Conservation (phyloP, 2,888 invertebrate genomes). For the Ctena decussata region DNA sequence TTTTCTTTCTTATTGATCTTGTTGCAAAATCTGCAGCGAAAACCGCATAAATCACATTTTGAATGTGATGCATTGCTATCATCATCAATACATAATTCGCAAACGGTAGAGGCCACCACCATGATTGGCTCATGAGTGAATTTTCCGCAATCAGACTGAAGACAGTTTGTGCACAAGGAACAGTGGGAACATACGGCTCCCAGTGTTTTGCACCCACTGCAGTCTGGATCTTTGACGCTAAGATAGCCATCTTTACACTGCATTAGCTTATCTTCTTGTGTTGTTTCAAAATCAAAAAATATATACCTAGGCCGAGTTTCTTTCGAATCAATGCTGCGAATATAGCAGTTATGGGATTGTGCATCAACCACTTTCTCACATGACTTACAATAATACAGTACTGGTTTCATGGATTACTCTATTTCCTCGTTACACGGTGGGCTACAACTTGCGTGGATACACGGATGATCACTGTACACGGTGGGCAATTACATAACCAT, state of each 20-base stretch:
- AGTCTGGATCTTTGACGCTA: background rate
- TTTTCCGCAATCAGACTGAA: background rate
- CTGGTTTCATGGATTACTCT: too few relatives aligned
- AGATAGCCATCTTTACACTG: conserved; percentile 29
- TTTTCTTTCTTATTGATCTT: background rate
- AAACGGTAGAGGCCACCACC: background rate
- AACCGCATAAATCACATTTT: background rate
- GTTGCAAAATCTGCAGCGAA: background rate
- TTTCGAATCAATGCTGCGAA: background rate
- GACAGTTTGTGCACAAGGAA: background rate
- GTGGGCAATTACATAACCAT: too few relatives aligned
- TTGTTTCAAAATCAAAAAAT: conserved; percentile 42
- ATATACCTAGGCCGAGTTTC: background rate
- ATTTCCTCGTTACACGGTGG: too few relatives aligned
- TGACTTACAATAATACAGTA: conserved; percentile 28
- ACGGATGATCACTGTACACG: too few relatives aligned
- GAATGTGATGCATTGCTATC: background rate
- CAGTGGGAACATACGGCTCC: background rate
- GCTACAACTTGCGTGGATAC: too few relatives aligned
- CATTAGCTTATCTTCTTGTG: conserved; percentile 21
- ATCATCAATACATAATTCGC: background rate
- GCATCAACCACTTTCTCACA: conserved; percentile 17
- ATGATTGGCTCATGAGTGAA: background rate
- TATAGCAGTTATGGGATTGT: conserved; percentile 30
- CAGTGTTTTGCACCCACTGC: background rate